Percentiles rank a stretch among this genome's conserved stretches.
These are phyloP conservation scores for Scaptomyza cyrtandrae DNA, from an alignment of 2,888 invertebrate genomes.

Conservation along the genomic window DNA sequence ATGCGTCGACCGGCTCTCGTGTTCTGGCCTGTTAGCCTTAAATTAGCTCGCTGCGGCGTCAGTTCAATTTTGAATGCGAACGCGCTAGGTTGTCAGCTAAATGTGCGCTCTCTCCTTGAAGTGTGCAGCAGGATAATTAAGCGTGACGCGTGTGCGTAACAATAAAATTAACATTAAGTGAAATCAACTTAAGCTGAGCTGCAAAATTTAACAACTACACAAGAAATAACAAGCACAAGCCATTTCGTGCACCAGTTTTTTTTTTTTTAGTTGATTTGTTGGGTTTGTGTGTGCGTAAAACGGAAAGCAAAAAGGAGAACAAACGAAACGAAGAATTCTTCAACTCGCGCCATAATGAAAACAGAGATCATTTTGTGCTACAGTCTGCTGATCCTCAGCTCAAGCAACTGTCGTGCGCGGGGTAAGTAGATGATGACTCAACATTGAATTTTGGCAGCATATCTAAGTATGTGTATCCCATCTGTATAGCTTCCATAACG, in stretches of 20 bases:
- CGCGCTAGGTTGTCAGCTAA: conserved; percentile 47
- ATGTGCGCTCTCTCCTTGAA: conserved; percentile 7
- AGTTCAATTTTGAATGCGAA: conserved; percentile 58
- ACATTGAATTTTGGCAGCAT: conserved; percentile 1
- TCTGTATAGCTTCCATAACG: conserved; percentile 19
- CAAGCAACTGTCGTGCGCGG: conserved; percentile 28
- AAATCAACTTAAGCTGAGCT: conserved; percentile 48
- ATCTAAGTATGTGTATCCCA: neutral
- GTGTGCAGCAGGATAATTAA: conserved; percentile 73
- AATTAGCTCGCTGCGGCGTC: conserved; percentile 67
- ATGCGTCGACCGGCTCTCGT: conserved; percentile 42
- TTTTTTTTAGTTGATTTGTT: neutral
- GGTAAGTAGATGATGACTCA: conserved; percentile 61
- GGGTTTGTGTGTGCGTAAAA: conserved; percentile 22
- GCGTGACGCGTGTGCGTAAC: conserved; percentile 80
- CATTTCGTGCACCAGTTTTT: neutral
- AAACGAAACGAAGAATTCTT: conserved; percentile 48
- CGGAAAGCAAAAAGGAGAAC: conserved; percentile 41
- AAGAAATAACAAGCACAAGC: conserved; percentile 4
- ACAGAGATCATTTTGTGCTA: conserved; percentile 38
- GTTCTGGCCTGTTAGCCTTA: conserved; percentile 33
- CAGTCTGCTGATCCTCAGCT: conserved; percentile 52
- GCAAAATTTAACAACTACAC: conserved; percentile 23
- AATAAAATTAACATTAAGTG: conserved; percentile 73
- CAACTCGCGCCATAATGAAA: conserved; percentile 35